Evolutionary conservation across 2,888 invertebrate species (phyloP), one percentile per base, ranked within the genome.

Genomic region (Operophtera brumata): DNA sequence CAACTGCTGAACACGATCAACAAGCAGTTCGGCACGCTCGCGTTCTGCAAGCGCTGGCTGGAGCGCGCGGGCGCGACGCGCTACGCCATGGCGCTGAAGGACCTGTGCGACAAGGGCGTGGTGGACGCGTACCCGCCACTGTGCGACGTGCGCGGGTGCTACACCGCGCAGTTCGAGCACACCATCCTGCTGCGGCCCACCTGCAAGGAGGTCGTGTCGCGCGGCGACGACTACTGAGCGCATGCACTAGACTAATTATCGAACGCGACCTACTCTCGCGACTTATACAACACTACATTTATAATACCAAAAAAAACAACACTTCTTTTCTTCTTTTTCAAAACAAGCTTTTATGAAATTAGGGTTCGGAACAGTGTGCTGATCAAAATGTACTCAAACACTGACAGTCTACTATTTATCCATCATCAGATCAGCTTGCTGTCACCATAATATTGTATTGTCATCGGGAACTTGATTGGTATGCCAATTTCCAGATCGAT

Each of bases 111-210:
- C 82, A 98, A 98, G 80, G 96, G 96, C 45, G 96, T 99, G 26
- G 96, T 99, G n/a, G 97, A 98, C 77, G 95, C 99, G 0, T 99
- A 99, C 88, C 99, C 99, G 13, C 99, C 99, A 7, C 92, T 99
- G 48, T 99, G 99, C 78, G 99, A 99, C 89, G 93, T 96, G 62
- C 97, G 96, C 83, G 99, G 99, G 53, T 97, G 96, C 82, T 99
- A 99, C 88, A 99, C 99, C 0, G 99, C 99, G 40, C 99, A 99
- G 90, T 99, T 96, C 80, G 99, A 99, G 81, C 99, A 99, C 86
- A 99, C 99, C 4, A 95, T 99, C 73, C 94, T 99, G 67, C 91
- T 99, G 62, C 92, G 99, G 71, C 99, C 99, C 37, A 99, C 98
- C 0, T 99, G 99, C 91, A 99, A 99, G 86, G 99, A 99, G 86